These are phyloP conservation scores for Apodemus sylvaticus DNA, from an alignment of 2,113 vertebrate genomes.

Conservation along the genomic window DNA sequence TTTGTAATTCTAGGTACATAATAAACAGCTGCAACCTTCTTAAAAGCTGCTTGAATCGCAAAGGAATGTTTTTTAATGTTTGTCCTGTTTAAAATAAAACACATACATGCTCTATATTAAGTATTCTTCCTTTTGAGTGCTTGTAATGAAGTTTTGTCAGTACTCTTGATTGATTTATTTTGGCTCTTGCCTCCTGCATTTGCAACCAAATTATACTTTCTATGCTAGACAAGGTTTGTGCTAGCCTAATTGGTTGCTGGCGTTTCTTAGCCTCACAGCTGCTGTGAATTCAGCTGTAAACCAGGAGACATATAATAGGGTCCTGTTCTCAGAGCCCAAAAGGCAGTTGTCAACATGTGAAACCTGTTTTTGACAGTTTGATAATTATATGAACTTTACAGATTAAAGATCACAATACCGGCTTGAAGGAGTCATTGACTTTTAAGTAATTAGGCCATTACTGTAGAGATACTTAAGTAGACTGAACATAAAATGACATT, in stretches of 20 bases:
- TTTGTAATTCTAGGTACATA: conserved; percentile 54
- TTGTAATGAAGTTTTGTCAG: conserved; percentile 53
- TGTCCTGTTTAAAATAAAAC: conserved; percentile 2
- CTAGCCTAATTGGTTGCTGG: conserved; percentile 86
- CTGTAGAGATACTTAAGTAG: conserved; percentile 28
- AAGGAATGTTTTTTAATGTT: conserved; percentile 38
- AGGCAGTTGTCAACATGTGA: conserved; percentile 82
- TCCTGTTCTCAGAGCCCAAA: conserved; percentile 83
- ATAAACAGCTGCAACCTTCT: conserved; percentile 44
- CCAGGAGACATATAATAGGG: conserved; percentile 84
- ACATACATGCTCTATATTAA: conserved; percentile 58
- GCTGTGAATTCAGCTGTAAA: conserved; percentile 85
- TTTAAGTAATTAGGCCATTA: conserved; percentile 44
- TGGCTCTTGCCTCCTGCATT: conserved; percentile 56
- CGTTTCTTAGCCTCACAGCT: conserved; percentile 85
- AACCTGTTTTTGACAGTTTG: conserved; percentile 80
- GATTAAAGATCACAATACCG: conserved; percentile 38
- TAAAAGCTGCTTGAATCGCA: neutral
- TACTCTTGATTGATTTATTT: conserved; percentile 68
- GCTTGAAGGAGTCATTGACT: conserved; percentile 58
- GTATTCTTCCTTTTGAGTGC: conserved; percentile 56
- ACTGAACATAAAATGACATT: conserved; percentile 56
- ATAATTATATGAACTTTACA: conserved; percentile 70
- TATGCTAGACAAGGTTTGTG: conserved; percentile 83
- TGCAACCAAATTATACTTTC: conserved; percentile 82